These are phyloP conservation scores for Anastrepha obliqua DNA, from an alignment of 1,140 invertebrate genomes.

Conservation along the genomic window DNA sequence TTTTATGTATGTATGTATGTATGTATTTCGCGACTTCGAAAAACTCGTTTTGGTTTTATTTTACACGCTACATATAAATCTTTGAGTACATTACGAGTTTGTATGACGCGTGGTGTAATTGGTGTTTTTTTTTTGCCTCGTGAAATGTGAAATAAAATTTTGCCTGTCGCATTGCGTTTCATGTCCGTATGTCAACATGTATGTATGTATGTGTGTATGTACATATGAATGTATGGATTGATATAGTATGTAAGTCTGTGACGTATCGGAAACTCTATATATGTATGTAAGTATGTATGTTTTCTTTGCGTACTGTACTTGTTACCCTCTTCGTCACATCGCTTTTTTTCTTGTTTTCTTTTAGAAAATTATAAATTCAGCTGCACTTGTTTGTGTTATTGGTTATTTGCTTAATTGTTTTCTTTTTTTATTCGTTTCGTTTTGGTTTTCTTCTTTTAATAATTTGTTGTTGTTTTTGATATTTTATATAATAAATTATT, in stretches of 20 bases:
- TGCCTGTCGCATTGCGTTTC: constrained; percentile 5
- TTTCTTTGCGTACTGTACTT: neutral
- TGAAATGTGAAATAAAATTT: neutral
- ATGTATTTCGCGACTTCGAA: constrained; percentile 25
- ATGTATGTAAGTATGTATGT: constrained; percentile 55
- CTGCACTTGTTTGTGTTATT: constrained; percentile 48
- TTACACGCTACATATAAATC: neutral
- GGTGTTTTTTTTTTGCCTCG: neutral
- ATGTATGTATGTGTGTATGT: constrained; percentile 58
- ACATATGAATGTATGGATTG: neutral
- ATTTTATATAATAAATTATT: constrained; percentile 53
- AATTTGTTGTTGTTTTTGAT: constrained; percentile 10
- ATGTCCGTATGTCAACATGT: constrained; percentile 23
- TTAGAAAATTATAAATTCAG: constrained; percentile 54
- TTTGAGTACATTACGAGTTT: neutral
- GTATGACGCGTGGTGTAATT: too few relatives aligned
- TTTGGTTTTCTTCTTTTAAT: constrained; percentile 19
- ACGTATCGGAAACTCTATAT: constrained; percentile 13
- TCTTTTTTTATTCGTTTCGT: neutral
- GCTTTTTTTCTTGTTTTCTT: constrained; percentile 12
- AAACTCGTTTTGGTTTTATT: neutral
- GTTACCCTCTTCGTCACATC: neutral
- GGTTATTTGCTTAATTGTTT: constrained; percentile 40
- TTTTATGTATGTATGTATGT: constrained; percentile 57
- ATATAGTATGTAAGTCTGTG: neutral